These are phyloP conservation scores for Lonchura striata DNA, from an alignment of 2,113 vertebrate species.

Conservation along the genomic window DNA sequence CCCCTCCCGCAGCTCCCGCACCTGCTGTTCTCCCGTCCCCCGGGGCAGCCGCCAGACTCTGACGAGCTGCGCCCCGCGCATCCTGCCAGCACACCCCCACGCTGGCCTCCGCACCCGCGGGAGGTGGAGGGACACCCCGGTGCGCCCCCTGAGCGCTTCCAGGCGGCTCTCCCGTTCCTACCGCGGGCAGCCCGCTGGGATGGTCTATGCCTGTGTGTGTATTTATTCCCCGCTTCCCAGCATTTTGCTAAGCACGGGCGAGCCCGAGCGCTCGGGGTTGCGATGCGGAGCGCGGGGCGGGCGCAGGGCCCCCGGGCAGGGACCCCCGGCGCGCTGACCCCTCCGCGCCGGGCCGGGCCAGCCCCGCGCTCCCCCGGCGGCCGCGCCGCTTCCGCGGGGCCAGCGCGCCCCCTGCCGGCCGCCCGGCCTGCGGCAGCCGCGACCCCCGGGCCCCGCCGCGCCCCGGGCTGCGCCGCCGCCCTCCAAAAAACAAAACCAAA, in stretches of 20 bases:
- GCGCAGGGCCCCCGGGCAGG: background rate
- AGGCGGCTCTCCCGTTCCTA: background rate
- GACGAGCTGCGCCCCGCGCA: background rate
- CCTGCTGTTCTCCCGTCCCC: background rate
- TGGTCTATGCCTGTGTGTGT: background rate
- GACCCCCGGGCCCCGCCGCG: background rate
- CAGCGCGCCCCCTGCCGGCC: background rate
- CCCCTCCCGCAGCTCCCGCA: background rate
- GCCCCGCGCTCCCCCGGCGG: background rate
- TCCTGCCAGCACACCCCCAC: background rate
- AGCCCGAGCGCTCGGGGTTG: too few relatives aligned
- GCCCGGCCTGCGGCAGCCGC: background rate
- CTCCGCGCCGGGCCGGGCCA: too few relatives aligned
- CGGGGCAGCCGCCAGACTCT: background rate
- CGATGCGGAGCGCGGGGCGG: too few relatives aligned
- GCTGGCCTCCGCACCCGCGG: background rate
- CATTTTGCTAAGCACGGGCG: background rate
- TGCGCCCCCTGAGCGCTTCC: background rate
- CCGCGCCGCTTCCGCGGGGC: background rate
- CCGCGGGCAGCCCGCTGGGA: background rate
- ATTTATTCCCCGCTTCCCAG: too few relatives aligned
- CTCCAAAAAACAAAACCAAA: accelerated
- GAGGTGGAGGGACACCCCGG: background rate
- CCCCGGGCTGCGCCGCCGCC: accelerated
- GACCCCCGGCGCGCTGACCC: too few relatives aligned